Percentiles rank a stretch among this genome's conserved stretches.
These are phyloP conservation scores for Cataglyphis rosenhaueri DNA, from an alignment of 2,888 invertebrate genomes.

Conservation along the genomic window DNA sequence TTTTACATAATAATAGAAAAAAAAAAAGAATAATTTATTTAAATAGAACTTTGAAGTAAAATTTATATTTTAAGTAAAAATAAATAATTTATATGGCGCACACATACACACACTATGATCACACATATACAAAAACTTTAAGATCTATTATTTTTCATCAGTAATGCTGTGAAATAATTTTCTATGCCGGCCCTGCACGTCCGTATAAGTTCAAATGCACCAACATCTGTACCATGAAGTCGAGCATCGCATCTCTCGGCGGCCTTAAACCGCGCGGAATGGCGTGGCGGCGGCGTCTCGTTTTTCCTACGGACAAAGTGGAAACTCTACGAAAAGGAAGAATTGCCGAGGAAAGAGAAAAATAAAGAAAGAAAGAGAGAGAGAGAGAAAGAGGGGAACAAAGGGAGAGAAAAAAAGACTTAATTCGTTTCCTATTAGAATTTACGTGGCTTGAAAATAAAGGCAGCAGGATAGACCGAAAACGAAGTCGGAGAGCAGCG, in stretches of 20 bases:
- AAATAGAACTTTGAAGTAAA: too few species aligned
- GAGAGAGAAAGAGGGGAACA: background rate
- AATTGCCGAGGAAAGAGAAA: background rate
- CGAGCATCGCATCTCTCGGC: constrained; percentile 47
- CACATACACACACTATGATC: background rate
- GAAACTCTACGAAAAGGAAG: constrained; percentile 42
- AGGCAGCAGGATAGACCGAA: constrained; percentile 56
- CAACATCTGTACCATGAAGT: constrained; percentile 43
- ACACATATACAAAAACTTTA: background rate
- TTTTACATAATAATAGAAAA: too few species aligned
- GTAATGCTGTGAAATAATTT: background rate
- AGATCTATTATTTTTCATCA: background rate
- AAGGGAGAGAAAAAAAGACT: constrained; percentile 39
- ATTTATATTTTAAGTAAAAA: too few species aligned
- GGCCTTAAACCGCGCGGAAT: constrained; percentile 59
- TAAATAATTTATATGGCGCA: background rate
- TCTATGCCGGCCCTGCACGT: constrained; percentile 24
- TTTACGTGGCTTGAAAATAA: constrained; percentile 65
- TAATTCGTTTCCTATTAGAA: constrained; percentile 70
- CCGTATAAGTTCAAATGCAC: constrained; percentile 47
- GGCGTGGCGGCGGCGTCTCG: constrained; percentile 33
- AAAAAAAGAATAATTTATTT: too few species aligned
- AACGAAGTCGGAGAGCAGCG: constrained; percentile 41
- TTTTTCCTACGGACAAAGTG: constrained; percentile 60
- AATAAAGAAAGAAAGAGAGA: constrained; percentile 10